Base-by-base conservation (phyloP, 2,888 invertebrate genomes). In the Drosophila macrospina region DNA sequence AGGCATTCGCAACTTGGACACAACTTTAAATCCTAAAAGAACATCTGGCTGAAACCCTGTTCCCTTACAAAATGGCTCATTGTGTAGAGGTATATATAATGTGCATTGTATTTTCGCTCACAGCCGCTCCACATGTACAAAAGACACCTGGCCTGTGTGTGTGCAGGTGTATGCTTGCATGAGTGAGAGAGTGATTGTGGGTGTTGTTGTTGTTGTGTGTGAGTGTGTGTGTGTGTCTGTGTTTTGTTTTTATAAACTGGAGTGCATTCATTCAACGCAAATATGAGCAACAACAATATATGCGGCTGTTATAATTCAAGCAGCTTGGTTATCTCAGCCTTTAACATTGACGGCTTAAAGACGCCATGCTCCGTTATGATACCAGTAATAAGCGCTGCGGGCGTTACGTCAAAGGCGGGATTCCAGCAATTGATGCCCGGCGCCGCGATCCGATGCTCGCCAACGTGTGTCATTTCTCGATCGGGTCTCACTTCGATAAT, bases 351-450 rank as follows among this genome's bases (percentile, higher is more conserved):
- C 4, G 97, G 96, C 71, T 93, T 91, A 88, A 95, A 98, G 1
- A 98, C 96, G 13, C 99, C 99, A 80, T 94, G 94, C 92, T 99
- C 99, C 8, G 99, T 99, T 34, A 99, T 96, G 73, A 99, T 97
- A 16, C 96, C 98, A 62, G 97, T 96, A 74, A 99, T 99, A 32
- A 99, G 94, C 15, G 94, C 93, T 0, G 97, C 97, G 26, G 99
- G 99, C 4, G 99, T 99, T 0, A 99, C 97, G 93, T 99, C 99
- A 92, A 99, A 99, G 0, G 99, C 97, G 52, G 99, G 99, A 93
- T 99, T 99, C 99, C 99, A 99, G 91, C 98, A 98, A 56, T 94
- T 94, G 57, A 98, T 97, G 57, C 97, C 97, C 90, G 95, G 94
- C 6, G 98, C 97, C 52, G 98, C 98, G 86, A 98, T 96, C 90